Percentiles rank a stretch among this genome's conserved stretches.
phyloP scores from a whole-genome alignment of 2,888 invertebrate genomes.

The Myopa tessellatipennis region DNA sequence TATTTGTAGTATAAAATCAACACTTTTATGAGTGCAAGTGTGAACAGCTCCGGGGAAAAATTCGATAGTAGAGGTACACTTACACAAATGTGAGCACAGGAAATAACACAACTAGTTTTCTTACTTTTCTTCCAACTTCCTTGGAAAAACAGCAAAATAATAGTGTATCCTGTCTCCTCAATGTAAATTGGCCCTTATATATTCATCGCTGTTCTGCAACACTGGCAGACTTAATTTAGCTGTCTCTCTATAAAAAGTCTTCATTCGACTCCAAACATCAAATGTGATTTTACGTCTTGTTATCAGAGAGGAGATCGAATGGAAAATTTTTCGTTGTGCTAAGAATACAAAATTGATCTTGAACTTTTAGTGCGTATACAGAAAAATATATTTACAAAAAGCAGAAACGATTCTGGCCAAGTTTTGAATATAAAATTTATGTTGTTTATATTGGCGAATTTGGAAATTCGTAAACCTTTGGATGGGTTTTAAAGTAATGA shows the following conservation, averaged over 20 bases:
- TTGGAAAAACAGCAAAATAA: no score
- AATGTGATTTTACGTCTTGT: background rate
- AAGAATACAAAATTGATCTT: conserved; percentile 10
- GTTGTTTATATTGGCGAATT: conserved; percentile 12
- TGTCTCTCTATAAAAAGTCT: background rate
- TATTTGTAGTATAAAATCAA: no score
- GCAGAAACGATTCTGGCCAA: background rate
- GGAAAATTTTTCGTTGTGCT: conserved; percentile 34
- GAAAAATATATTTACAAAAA: background rate
- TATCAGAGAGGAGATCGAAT: background rate
- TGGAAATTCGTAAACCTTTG: conserved; percentile 48
- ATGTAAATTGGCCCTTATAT: no score
- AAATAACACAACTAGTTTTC: no score
- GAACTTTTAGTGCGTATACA: background rate
- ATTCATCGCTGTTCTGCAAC: no score
- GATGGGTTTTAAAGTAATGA: conserved; percentile 66
- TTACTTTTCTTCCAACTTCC: no score
- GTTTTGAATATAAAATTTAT: background rate
- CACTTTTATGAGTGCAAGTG: no score
- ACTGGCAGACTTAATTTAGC: no score
- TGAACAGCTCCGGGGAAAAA: no score
- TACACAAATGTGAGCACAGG: no score
- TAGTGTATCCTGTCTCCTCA: no score
- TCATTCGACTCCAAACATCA: background rate
- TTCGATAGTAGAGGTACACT: no score